Evolutionary conservation across 1,140 invertebrate genomes (phyloP), one percentile per base, ranked within the genome.

Genomic region (Hyles vespertilio): DNA sequence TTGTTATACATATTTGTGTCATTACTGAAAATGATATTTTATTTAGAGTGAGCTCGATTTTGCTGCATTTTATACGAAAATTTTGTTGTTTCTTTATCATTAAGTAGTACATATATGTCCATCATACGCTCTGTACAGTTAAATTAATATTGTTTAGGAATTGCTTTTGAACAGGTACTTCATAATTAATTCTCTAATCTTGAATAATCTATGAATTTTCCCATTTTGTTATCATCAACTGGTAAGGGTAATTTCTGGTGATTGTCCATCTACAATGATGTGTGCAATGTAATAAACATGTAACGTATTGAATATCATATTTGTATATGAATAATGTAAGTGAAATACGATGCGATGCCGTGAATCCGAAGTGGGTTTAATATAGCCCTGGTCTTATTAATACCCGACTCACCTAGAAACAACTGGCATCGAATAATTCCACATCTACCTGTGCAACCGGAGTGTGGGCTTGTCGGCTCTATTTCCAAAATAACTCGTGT

Each of bases 361-460:
- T 65, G 70, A 73, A 72, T 72, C 53, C 60, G 56, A 68, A 69
- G 67, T 65, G 72, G 61, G 73, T 72, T 81, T 79, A 81, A 79
- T 79, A 81, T 77, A 77, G 72, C 65, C 59, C 64, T 65, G 67
- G 52, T 74, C 73, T 70, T 81, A 81, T 79, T 79, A 79, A 79
- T 81, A 81, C 68, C 49, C 67, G 55, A 58, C 69, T 64, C 69
- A 79, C 74, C 67, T 79, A 77, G 69, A 63, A 70, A 71, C 73
- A 57, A 67, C 62, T 60, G 66, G 63, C 63, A 67, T 69, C 67
- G 61, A 64, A 72, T 68, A 75, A 70, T 72, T 67, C 65, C 53
- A 47, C 66, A 56, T 66, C 67, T 72, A 81, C 76, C 78, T 81
- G 74, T 65, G 63, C 63, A 69, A 61, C 59, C 67, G 61, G 65